Evolutionary conservation across 2,888 invertebrate genomes (phyloP), one percentile per base, ranked within the genome.

Genomic region (Archips xylosteana): DNA sequence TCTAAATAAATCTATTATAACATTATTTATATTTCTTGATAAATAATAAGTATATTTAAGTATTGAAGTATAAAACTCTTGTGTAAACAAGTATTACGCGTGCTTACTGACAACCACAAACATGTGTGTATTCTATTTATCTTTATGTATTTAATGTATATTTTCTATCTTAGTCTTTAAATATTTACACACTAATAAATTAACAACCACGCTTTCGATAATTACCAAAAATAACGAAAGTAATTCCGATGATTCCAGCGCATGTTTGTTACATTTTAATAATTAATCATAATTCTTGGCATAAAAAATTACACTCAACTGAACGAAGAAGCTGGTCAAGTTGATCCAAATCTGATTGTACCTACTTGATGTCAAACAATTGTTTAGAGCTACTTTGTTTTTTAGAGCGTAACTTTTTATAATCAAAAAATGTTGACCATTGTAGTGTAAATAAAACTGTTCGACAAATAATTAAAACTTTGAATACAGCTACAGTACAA

Each of bases 221-320:
- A 69, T 63, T 70, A 23, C 34, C 51, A 63, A 74, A 34, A 74
- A 69, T 74, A 74, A 74, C 61, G 60, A 74, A 65, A 23, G 60
- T 74, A 60, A 70, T 70, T 65, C 61, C 60, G 51, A 61, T 54
- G 70, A 65, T 74, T 70, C 74, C 74, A 65, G 61, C 15, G 69
- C 69, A 74, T 70, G 70, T 65, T 69, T 69, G 45, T 49, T 61
- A 34, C 23, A 32, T 49, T 63, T 65, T 64, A 42, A 39, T 62
- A 0, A 74, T 74, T 74, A 74, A 74, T 64, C 51, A 49, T 15
- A 45, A 54, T n/a, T 36, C 39, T 42, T 51, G 3, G 6, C 13
- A 42, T 13, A 32, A 67, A 15, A 67, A 67, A 57, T 67, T 67
- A 57, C 66, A 57, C 23, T 67, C 36, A 8, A 34, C 9, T 63